Evolutionary conservation across 2,113 vertebrate species (phyloP).

Genomic region (Ifrita kowaldi): DNA sequence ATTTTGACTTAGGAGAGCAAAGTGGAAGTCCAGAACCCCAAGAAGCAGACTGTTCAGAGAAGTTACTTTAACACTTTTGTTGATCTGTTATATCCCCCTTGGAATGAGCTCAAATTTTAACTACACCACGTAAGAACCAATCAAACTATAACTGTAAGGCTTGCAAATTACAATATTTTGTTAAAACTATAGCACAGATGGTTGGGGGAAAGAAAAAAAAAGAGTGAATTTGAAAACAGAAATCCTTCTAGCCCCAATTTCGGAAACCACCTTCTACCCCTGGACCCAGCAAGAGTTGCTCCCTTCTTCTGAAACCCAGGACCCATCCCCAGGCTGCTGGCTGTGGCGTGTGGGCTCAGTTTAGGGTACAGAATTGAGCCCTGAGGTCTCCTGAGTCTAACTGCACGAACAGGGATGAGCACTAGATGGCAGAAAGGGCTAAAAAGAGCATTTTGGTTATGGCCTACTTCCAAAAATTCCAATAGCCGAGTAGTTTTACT

Average conservation of each 20-base stretch:
- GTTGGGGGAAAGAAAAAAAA: not conserved
- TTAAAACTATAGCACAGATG: not conserved
- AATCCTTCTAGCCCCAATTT: not conserved
- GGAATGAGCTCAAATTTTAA: not conserved
- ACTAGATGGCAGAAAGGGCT: slow-evolving; percentile 16
- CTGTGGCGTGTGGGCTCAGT: not conserved
- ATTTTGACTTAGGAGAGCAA: not conserved
- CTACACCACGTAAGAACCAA: not conserved
- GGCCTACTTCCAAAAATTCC: not conserved
- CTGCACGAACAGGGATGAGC: not conserved
- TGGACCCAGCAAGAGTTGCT: not conserved
- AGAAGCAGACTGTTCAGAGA: not conserved
- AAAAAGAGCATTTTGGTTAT: rapidly evolving
- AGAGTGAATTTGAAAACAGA: not conserved
- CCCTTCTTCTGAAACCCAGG: not conserved
- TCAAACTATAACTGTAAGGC: not conserved
- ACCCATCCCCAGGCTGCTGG: not conserved
- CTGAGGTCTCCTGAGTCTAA: not conserved
- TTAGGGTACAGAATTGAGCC: rapidly evolving
- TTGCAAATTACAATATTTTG: not conserved
- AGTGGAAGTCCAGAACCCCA: not conserved
- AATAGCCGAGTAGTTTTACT: not conserved
- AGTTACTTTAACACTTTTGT: not conserved
- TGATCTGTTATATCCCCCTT: not conserved
- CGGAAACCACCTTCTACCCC: not conserved